Base-by-base conservation (phyloP, 2,797 vertebrate species). In the Poeciliopsis infans region DNA sequence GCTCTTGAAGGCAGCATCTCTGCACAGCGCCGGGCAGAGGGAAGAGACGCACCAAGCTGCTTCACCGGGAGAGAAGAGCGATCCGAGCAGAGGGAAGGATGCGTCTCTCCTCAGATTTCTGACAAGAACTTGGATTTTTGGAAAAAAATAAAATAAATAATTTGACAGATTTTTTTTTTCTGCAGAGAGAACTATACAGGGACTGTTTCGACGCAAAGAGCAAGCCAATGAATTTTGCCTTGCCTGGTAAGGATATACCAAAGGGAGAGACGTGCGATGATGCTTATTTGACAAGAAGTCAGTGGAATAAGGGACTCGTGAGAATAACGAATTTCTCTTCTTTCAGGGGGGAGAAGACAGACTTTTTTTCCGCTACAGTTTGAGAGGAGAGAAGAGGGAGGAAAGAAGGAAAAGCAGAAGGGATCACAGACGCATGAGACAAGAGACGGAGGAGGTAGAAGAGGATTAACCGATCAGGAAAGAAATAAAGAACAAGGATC, bases 1-100 rank as follows among this genome's bases (percentile, higher is more conserved):
- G 89, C 81, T 89, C 90, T 87, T 91, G 92, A 92, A 93, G 84
- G 93, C 92, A 94, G 76, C 93, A 93, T 91, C 85, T 89, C 85
- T 89, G 83, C 79, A 77, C 83, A 85, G 82, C 85, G 83, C 86
- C 74, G 74, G 79, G 76, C 84, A 80, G 84, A 79, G 59, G 81
- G 69, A 53, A 79, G 86, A 93, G 90, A 91, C 90, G 87, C 92
- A 84, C 88, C 81, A 83, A 77, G 53, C 79, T 82, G 83, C 66
- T 55, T 31, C 81, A 87, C 77, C 72, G 73, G 78, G 79, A 84
- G 87, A 77, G 45, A 41, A 70, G 83, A 88, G 88, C 72, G 2
- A 2, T 80, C 39, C 53, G 43, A 70, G 86, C 85, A 75, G 80
- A 79, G 78, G 57, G 78, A 13, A 78, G 71, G 89, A 77, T 79